These are phyloP conservation scores for Amphilophus citrinellus DNA, from an alignment of 2,113 vertebrate species.

Conservation along the genomic window DNA sequence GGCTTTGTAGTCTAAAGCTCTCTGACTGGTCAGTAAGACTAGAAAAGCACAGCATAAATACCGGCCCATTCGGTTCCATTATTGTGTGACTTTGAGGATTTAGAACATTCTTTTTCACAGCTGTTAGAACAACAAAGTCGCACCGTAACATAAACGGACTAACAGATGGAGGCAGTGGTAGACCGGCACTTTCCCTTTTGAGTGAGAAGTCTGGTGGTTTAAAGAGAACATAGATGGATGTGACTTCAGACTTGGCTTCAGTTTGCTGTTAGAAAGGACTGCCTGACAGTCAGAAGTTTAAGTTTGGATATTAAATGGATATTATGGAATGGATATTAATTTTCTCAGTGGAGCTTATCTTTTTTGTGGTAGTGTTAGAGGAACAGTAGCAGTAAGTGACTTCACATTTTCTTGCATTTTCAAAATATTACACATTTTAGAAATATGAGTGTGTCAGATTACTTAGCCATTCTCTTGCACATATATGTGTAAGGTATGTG, in stretches of 20 bases:
- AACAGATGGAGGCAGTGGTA: background rate
- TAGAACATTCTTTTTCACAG: background rate
- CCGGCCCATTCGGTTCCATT: background rate
- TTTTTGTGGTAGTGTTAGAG: too few species aligned
- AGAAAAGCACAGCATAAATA: background rate
- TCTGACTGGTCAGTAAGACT: background rate
- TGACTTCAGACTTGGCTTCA: too few species aligned
- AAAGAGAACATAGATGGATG: too few species aligned
- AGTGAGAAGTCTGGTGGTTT: too few species aligned
- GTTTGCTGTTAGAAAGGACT: too few species aligned
- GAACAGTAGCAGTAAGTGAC: too few species aligned
- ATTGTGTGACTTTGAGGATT: background rate
- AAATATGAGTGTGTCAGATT: background rate
- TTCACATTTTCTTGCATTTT: too few species aligned
- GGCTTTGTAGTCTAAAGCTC: background rate
- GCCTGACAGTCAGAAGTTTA: background rate
- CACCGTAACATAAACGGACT: background rate
- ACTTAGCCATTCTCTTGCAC: background rate
- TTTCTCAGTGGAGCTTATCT: background rate
- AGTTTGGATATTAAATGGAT: background rate
- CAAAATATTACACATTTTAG: too few species aligned
- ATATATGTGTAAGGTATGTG: background rate
- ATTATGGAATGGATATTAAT: background rate
- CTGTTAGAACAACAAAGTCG: conserved; percentile 5
- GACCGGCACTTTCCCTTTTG: background rate